Base-by-base conservation (phyloP, 1,140 invertebrate genomes). In the Trichonephila clavipes region DNA sequence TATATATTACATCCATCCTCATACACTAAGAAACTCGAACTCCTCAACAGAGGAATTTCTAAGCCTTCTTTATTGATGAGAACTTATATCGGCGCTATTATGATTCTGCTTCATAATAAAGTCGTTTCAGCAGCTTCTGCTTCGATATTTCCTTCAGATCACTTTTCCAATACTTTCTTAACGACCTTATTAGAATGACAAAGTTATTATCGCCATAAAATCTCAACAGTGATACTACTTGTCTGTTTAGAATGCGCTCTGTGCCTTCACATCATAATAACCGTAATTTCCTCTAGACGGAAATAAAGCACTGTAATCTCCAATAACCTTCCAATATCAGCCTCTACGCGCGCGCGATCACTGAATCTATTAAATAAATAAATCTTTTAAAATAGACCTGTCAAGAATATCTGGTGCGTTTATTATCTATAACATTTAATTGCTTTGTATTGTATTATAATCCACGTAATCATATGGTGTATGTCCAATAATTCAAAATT, bases 131-230 rank as follows among this genome's bases (percentile, higher is more conserved):
- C 28, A 18, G 62, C 72, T 14, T 4, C 72, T 40, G 28, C 16
- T 24, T 34, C n/a, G 28, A 34, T 34, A 18, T 77, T 77, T 77
- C 24, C 28, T 40, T 12, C 7, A 77, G 28, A 77, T 77, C 72
- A 77, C 72, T 77, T 77, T 77, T 77, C 72, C 72, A 77, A 77
- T 77, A 77, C 72, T 77, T 77, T 40, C 72, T 40, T 77, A 34
- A 77, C 72, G 72, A 77, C 72, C 72, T 77, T 77, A 77, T 77
- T 77, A 77, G 16, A 77, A 77, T 77, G 72, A 77, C 72, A 77
- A 8, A 28, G 28, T 40, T 77, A 77, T 77, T 77, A 77, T 77
- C 72, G 16, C 28, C 72, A 77, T 77, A 40, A 77, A 77, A 77
- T 77, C 72, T 18, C 16, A 4, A 18, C 72, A 18, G 28, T 77